Percentiles rank a stretch among this genome's conserved stretches.
Conservation (phyloP, 2,797 vertebrate genomes). For the Alauda arvensis region DNA sequence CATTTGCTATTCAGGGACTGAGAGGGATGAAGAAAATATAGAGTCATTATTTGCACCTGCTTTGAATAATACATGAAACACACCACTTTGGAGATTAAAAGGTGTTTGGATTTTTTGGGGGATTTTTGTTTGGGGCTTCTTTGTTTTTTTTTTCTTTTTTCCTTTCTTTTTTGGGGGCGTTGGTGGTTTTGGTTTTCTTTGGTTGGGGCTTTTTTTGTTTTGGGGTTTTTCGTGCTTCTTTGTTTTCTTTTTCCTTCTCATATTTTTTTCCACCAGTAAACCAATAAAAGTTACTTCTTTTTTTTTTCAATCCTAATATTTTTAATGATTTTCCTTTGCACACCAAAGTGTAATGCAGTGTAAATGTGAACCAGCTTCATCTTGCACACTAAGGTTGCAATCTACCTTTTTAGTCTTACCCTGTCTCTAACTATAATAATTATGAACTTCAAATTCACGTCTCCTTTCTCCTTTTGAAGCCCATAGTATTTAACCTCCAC, state of each 20-base stretch:
- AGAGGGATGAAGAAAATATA: not conserved
- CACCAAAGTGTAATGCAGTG: not conserved
- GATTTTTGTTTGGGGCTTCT: not conserved
- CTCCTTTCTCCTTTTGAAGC: not conserved
- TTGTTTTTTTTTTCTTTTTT: not conserved
- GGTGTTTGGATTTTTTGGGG: rapidly evolving
- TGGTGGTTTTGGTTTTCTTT: not conserved
- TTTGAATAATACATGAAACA: not conserved
- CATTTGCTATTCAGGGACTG: not conserved
- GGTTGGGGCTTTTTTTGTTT: not conserved
- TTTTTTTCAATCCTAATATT: not conserved
- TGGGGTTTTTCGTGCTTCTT: not conserved
- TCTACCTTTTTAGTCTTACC: not conserved
- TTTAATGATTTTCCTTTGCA: not conserved
- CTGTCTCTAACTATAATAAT: not conserved
- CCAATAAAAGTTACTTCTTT: not conserved
- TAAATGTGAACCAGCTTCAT: not conserved
- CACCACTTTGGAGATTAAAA: not conserved
- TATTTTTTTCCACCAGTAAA: not conserved
- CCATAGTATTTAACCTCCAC: not conserved
- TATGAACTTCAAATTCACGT: not conserved
- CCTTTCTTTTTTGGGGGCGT: not conserved
- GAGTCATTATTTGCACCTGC: not conserved
- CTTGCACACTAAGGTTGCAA: not conserved
- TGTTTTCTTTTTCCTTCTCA: too few species aligned